phyloP scores from a whole-genome alignment of 1,140 invertebrate genomes.

The Cepaea nemoralis region DNA sequence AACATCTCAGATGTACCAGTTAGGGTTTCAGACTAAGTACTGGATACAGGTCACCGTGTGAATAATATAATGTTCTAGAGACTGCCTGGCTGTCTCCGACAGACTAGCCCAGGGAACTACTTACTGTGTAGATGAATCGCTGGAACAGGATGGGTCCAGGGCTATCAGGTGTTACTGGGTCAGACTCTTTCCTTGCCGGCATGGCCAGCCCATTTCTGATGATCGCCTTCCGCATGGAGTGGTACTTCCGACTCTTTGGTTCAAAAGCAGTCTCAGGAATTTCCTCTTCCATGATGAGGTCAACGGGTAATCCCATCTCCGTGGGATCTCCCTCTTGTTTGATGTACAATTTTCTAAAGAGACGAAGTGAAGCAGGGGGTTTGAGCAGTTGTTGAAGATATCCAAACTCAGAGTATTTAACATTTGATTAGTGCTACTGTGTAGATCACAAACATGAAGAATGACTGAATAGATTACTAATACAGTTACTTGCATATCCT shows the following conservation, averaged over 20 bases:
- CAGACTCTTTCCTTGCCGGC: conserved; percentile 36
- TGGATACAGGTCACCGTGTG: no score
- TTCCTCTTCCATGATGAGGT: conserved; percentile 55
- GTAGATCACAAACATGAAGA: no score
- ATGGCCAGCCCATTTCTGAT: conserved; percentile 56
- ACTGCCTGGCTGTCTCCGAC: no score
- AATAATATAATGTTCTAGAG: no score
- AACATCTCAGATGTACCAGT: no score
- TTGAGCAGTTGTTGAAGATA: no score
- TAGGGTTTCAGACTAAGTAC: no score
- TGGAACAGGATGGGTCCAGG: background rate
- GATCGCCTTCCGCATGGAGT: conserved; percentile 48
- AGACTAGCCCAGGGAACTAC: no score
- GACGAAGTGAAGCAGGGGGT: background rate
- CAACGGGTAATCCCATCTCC: conserved; percentile 49
- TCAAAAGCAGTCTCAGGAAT: conserved; percentile 60
- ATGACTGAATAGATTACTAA: no score
- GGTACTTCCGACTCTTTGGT: conserved; percentile 46
- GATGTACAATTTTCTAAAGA: conserved; percentile 29
- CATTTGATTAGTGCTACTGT: no score
- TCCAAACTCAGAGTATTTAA: no score
- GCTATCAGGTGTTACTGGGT: background rate
- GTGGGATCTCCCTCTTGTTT: conserved; percentile 29
- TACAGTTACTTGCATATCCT: no score
- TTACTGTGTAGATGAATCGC: background rate